Conservation (phyloP, 2,888 invertebrate species). For the Amblyteles armatorius region DNA sequence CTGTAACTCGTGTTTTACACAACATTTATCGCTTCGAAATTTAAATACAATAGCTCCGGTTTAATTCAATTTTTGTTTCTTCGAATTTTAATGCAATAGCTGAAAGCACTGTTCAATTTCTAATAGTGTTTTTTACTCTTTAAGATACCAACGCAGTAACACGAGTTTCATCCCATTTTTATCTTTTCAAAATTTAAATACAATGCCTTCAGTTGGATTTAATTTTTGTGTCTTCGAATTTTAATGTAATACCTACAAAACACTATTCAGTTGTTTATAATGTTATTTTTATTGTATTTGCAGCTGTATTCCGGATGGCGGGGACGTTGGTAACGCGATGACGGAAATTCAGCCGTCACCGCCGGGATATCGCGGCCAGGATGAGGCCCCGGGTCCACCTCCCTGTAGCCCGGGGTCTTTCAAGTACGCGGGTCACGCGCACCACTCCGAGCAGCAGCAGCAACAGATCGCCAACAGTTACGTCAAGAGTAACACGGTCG, state of each 20-base stretch:
- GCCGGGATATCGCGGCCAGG: conserved; percentile 83
- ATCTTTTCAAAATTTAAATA: background rate
- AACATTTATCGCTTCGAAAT: conserved; percentile 1
- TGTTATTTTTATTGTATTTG: conserved; percentile 15
- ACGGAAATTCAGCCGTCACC: conserved; percentile 84
- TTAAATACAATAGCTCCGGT: background rate
- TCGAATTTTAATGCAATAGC: background rate
- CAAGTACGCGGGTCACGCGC: conserved; percentile 80
- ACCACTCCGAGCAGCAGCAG: conserved; percentile 68
- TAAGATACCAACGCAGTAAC: background rate
- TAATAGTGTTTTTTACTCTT: background rate
- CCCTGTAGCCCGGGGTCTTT: conserved; percentile 78
- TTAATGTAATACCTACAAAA: background rate
- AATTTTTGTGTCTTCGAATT: background rate
- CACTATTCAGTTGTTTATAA: background rate
- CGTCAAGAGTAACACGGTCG: conserved; percentile 76
- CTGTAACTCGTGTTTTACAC: background rate
- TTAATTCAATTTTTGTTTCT: background rate
- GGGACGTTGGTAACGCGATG: conserved; percentile 84
- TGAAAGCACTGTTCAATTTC: background rate
- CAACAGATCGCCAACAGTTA: conserved; percentile 76
- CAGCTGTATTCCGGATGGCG: conserved; percentile 84
- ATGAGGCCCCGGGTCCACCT: conserved; percentile 82
- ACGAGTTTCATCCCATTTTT: background rate
- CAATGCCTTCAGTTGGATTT: background rate